Evolutionary conservation across 2,888 invertebrate species (phyloP).

Genomic region (Hirtodrosophila alboralis): DNA sequence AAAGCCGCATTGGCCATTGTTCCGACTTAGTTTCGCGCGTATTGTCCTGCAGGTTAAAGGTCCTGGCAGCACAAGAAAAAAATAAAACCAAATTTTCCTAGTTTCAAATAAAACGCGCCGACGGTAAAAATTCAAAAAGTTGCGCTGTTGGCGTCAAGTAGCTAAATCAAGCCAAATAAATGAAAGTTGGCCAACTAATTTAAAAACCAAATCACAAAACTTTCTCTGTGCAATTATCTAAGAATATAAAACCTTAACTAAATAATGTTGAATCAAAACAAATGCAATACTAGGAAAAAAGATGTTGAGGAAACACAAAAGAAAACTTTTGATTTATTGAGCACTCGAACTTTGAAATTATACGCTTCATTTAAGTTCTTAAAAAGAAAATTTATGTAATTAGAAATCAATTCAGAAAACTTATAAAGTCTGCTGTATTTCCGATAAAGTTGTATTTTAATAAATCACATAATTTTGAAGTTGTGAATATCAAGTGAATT

Average conservation of each 20-base stretch:
- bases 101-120: slow-evolving; percentile 7
- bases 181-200: slow-evolving; percentile 27
- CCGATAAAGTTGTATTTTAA: too few relatives aligned
- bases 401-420: too few relatives aligned
- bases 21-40: slow-evolving; percentile 66
- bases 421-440: too few relatives aligned
- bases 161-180: slow-evolving; percentile 7
- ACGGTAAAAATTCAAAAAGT: slow-evolving; percentile 18
- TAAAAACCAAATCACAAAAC: slow-evolving; percentile 19
- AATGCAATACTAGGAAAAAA: slow-evolving; percentile 2
- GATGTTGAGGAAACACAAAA: too few relatives aligned
- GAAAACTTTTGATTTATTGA: slow-evolving; percentile 12
- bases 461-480: too few relatives aligned
- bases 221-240: slow-evolving; percentile 19
- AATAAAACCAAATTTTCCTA: neutral
- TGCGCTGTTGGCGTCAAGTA: too few relatives aligned
- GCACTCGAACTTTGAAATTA: neutral
- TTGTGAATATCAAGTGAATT: too few relatives aligned
- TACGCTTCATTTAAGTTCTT: slow-evolving; percentile 7
- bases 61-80: slow-evolving; percentile 5
- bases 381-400: slow-evolving; percentile 4
- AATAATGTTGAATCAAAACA: slow-evolving; percentile 3
- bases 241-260: neutral
- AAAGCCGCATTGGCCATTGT: slow-evolving; percentile 55
- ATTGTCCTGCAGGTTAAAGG: slow-evolving; percentile 50